Conservation (phyloP, 2,888 invertebrate species). For the Drosophila paranaensis region DNA sequence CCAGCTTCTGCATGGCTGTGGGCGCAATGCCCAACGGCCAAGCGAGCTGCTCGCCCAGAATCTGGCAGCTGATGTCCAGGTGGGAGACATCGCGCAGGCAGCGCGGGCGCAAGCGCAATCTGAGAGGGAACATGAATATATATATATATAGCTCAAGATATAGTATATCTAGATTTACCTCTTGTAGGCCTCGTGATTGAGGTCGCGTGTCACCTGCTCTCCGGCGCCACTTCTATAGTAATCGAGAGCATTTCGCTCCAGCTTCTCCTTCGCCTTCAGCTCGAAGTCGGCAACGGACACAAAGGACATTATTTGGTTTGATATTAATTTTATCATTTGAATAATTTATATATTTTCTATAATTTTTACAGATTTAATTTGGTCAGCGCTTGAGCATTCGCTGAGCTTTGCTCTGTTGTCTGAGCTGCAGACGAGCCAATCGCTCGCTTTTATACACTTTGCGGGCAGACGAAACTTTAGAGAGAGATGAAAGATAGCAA, state of each 20-base stretch:
- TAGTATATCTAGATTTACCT: too few species aligned
- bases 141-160: too few species aligned
- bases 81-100: constrained; percentile 90
- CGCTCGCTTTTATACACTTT: too few species aligned
- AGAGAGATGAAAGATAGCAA: too few species aligned
- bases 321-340: neutral
- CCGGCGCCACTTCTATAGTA: constrained; percentile 96
- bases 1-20: constrained; percentile 96
- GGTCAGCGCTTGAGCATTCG: too few species aligned
- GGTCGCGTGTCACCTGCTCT: constrained; percentile 89
- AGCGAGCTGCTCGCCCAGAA: constrained; percentile 87
- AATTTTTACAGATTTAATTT: neutral
- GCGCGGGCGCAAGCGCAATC: constrained; percentile 91
- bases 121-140: too few species aligned
- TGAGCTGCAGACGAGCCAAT: too few species aligned
- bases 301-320: constrained; percentile 78
- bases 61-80: constrained; percentile 86
- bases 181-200: constrained; percentile 91
- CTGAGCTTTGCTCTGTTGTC: too few species aligned
- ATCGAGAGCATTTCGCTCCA: constrained; percentile 90
- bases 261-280: constrained; percentile 87
- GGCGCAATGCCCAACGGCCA: constrained; percentile 94
- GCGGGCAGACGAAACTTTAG: too few species aligned
- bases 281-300: constrained; percentile 92
- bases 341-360: neutral